Base-by-base conservation (phyloP, 2,888 invertebrate species). In the Mythimna ferrago region DNA sequence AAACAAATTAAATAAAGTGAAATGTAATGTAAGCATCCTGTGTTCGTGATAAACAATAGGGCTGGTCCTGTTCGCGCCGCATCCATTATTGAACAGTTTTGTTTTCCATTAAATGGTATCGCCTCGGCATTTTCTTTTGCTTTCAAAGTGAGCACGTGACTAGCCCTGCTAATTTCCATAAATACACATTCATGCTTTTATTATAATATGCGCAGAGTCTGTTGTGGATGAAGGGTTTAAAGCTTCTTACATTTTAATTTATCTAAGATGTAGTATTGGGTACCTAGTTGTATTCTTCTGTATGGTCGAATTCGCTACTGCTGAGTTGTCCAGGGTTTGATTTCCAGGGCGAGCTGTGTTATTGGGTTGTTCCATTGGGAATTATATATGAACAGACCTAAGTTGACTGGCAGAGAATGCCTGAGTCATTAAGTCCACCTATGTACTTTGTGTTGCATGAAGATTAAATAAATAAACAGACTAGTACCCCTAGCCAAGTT, bases 61-160 rank as follows among this genome's bases (percentile, higher is more conserved):
- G 66, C 65, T 69, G 78, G 65, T 70, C 11, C 35, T 68, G 67
- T 78, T 67, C 78, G 71, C 73, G 80, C 78, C 62, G 89, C 88
- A 93, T 93, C 90, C 90, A 93, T 93, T 90, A 93, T 93, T 92
- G 82, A 92, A 90, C 89, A 92, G 92, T 92, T 92, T 91, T 90
- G 89, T 91, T 89, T 89, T 86, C 87, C 87, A 90, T 90, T 91
- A 87, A 85, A 87, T 82, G 83, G 86, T 81, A 83, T 73, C 80
- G 84, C 78, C 80, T 81, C 71, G 67, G 81, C 73, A 78, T 89
- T 89, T 89, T 87, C 84, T 86, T 86, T 85, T 77, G 58, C 76
- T 83, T 80, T 79, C 64, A 51, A 61, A 26, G 41, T 44, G 70
- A 44, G 26, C 60, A 81, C 85, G 82, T 86, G 85, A 84, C 78